These are phyloP conservation scores for Drosophila sordidula DNA, from an alignment of 2,888 invertebrate species.

Conservation along the genomic window DNA sequence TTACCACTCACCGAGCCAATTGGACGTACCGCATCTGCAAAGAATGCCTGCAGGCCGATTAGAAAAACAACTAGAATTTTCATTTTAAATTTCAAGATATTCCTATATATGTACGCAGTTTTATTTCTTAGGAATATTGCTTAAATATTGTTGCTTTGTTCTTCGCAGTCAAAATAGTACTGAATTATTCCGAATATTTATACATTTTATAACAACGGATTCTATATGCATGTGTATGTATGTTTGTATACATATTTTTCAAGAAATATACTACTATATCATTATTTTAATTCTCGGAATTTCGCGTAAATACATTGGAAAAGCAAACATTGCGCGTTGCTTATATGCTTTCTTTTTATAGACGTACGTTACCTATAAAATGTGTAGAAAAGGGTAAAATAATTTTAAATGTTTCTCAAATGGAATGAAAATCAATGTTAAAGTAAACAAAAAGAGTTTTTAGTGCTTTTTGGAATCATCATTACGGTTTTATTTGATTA, in stretches of 20 bases:
- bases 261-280: slow-evolving; percentile 3
- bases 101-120: neutral
- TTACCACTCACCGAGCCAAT: slow-evolving; percentile 17
- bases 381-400: neutral
- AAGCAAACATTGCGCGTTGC: neutral
- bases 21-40: slow-evolving; percentile 10
- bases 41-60: slow-evolving; percentile 9
- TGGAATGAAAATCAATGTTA: neutral
- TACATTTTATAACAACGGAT: slow-evolving; percentile 17
- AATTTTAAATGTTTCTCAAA: neutral
- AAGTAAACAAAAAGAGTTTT: slow-evolving; percentile 5
- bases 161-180: slow-evolving; percentile 10
- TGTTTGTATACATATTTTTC: neutral
- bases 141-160: neutral
- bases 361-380: neutral
- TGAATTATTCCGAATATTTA: slow-evolving; percentile 14
- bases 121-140: neutral
- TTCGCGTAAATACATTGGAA: slow-evolving; percentile 8
- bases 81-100: slow-evolving; percentile 12
- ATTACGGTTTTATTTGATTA: slow-evolving; percentile 71
- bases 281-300: slow-evolving; percentile 7
- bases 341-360: neutral
- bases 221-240: neutral
- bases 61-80: slow-evolving; percentile 22
- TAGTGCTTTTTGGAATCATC: slow-evolving; percentile 60